Evolutionary conservation across 2,888 invertebrate genomes (phyloP).

Genomic region (Leptothorax acervorum): DNA sequence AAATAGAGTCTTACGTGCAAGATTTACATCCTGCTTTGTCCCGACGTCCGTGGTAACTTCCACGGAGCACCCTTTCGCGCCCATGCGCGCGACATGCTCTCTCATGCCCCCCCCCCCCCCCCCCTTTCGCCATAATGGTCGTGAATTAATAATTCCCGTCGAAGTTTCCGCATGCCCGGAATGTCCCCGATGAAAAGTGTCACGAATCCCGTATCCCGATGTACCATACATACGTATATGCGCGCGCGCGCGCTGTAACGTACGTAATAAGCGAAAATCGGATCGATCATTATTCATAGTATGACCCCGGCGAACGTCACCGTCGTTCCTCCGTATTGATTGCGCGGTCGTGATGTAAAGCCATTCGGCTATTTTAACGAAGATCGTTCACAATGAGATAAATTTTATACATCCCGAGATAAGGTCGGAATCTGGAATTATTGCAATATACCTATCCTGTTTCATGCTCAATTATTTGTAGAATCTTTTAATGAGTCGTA

Average conservation of each 20-base stretch:
- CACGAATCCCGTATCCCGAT: not conserved
- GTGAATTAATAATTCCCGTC: constrained; percentile 71
- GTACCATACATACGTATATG: too few species aligned
- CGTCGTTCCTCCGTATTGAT: constrained; percentile 16
- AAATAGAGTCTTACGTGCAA: constrained; percentile 75
- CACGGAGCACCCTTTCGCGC: constrained; percentile 27
- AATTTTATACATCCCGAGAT: constrained; percentile 5
- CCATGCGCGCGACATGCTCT: constrained; percentile 61
- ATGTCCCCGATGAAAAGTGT: constrained; percentile 47
- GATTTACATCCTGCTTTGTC: constrained; percentile 75
- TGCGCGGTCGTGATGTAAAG: constrained; percentile 1
- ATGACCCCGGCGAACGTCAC: constrained; percentile 37
- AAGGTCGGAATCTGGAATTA: not conserved
- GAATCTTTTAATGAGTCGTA: not conserved
- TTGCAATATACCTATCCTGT: too few species aligned
- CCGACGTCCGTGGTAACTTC: constrained; percentile 66
- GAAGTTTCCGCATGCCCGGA: constrained; percentile 65
- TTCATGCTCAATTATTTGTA: not conserved
- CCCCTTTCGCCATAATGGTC: constrained; percentile 68
- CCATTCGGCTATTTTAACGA: not conserved
- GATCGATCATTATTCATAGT: constrained; percentile 66
- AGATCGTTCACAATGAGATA: not conserved
- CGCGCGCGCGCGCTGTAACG: not conserved
- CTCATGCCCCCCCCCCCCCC: not conserved
- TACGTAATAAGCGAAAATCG: constrained; percentile 53